Conservation (phyloP, 2,113 vertebrate genomes). For the Panthera tigris region DNA sequence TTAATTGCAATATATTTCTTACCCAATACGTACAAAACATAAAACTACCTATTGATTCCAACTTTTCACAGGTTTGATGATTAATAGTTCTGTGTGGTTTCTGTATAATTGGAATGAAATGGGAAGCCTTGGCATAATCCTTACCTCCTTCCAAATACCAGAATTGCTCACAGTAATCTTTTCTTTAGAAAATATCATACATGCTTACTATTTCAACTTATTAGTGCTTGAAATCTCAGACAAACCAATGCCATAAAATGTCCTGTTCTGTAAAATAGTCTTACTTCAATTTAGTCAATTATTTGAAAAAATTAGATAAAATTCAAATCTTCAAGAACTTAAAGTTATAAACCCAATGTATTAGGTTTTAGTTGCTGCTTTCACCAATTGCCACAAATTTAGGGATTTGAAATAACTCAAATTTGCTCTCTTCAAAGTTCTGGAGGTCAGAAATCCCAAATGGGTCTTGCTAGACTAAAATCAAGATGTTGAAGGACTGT, state of each 20-base stretch:
- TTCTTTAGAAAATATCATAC: not conserved
- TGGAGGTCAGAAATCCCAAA: not conserved
- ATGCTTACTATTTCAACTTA: not conserved
- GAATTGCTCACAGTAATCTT: not conserved
- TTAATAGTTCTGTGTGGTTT: not conserved
- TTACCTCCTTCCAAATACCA: not conserved
- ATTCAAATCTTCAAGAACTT: too few relatives aligned
- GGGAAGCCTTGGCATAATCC: not conserved
- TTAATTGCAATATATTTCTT: slow-evolving; percentile 13
- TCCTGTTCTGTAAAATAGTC: not conserved
- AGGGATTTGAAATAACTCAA: not conserved
- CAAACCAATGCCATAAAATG: not conserved
- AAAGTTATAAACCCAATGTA: not conserved
- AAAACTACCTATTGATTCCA: not conserved
- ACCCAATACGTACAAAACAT: not conserved
- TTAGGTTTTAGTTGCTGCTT: not conserved
- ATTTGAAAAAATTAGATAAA: not conserved
- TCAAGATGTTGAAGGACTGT: not conserved
- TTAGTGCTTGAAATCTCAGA: not conserved
- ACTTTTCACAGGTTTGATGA: not conserved
- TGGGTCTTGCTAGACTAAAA: not conserved
- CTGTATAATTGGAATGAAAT: not conserved
- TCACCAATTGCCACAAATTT: not conserved
- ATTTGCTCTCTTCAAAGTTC: not conserved
- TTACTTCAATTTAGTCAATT: not conserved